Base-by-base conservation (phyloP, 2,888 invertebrate species). In the Ormyrus pomaceus region DNA sequence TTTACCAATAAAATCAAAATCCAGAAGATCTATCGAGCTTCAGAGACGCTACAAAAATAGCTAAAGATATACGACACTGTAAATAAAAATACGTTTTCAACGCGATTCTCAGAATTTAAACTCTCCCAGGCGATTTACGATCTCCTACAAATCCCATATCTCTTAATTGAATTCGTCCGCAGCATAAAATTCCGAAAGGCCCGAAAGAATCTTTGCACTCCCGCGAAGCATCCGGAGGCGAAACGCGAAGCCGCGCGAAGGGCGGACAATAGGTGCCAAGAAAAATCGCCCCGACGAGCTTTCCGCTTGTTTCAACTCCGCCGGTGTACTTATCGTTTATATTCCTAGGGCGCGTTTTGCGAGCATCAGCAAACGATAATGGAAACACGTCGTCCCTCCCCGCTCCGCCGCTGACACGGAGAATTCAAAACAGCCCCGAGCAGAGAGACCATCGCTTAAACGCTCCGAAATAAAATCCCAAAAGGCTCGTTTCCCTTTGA, bases 401-500 rank as follows among this genome's bases (percentile, higher is more conserved):
- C 61, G 7, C 46, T 55, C 46, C 19, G 19, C 45, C 59, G 55
- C 45, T 50, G 55, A 69, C 66, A 68, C 8, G 62, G 62, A 79
- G 62, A 73, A 79, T 79, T 79, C 55, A 68, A 74, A 74, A 79
- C 46, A 74, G 19, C 55, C 55, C 19, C 13, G 66, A 34, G 46
- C 0, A 77, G 56, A 65, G 56, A 72, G 56, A 50, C 19, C 19
- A 73, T 64, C 62, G 34, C 34, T 58, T 59, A 69, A 68, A 70
- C 56, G 55, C 56, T 68, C 50, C 34, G 34, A 53, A 72, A 77
- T 77, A 61, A 77, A 79, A 74, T 79, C 51, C 69, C 64, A 69
- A 74, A 74, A 74, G 74, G 62, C 45, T 51, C 74, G 48, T 45
- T 74, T 53, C 51, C 62, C 79, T 74, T 79, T 79, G 74, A 74